phyloP scores from a whole-genome alignment of 2,113 vertebrate species.

The Sisor rabdophorus region DNA sequence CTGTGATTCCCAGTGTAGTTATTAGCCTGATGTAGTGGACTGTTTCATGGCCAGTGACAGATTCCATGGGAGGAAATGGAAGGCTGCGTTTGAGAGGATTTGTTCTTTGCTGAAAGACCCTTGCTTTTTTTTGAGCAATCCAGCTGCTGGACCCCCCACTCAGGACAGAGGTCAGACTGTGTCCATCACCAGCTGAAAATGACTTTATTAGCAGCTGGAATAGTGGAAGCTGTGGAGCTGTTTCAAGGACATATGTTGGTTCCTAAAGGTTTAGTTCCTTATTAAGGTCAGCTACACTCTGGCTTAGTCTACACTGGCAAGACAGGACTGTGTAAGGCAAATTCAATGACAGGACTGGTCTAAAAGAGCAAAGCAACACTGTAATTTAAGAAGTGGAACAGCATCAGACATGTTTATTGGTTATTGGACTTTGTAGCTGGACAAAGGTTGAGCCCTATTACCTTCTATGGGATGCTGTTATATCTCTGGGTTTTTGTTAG shows the following conservation, averaged over 20 bases:
- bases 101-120: conserved; percentile 36
- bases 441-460: conserved; percentile 4
- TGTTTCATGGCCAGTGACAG: conserved; percentile 34
- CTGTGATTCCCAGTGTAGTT: conserved; percentile 38
- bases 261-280: conserved; percentile 8
- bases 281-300: conserved; percentile 7
- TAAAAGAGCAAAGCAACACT: conserved; percentile 24
- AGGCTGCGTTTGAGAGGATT: conserved; percentile 34
- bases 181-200: conserved; percentile 46
- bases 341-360: neutral
- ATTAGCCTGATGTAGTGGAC: conserved; percentile 46
- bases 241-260: conserved; percentile 14
- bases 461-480: neutral
- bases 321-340: neutral
- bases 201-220: conserved; percentile 49
- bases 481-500: conserved; percentile 1
- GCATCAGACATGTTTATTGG: conserved; percentile 20
- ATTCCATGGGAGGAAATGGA: conserved; percentile 38
- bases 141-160: conserved; percentile 33
- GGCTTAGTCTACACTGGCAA: conserved; percentile 11
- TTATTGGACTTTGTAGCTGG: conserved; percentile 7
- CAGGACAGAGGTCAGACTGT: conserved; percentile 37
- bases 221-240: conserved; percentile 14
- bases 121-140: conserved; percentile 30
- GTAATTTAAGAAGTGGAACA: conserved; percentile 16